Base-by-base conservation (phyloP, 2,888 invertebrate genomes). In the Drosophila subquinaria region DNA sequence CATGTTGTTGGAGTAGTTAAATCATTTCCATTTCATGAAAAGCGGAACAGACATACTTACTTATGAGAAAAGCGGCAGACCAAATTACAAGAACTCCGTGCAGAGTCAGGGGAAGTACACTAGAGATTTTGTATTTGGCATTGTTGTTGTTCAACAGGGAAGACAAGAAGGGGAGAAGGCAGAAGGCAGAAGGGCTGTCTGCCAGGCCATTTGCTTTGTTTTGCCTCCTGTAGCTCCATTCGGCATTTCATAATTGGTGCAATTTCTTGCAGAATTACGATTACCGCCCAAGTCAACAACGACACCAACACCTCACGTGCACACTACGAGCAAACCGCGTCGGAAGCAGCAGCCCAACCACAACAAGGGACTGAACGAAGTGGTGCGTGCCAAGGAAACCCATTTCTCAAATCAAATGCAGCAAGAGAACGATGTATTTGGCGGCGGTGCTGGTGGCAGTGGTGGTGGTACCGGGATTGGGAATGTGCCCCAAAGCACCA, bases 331-430 rank as follows among this genome's bases (percentile, higher is more conserved):
- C 55, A 93, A 92, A 76, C 84, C 92, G 52, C 92, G 90, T 61
- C 90, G 93, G 57, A 93, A 93, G 70, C 92, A 91, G 67, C 69
- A 65, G 57, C 72, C 59, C 65, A 59, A 59, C 69, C 86, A 90
- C 74, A 92, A 91, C 80, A 93, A 93, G 83, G 92, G 91, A 69
- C 86, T 92, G 72, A 93, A 93, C 84, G 93, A 93, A 90, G 92
- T 92, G 70, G 91, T 92, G 79, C 92, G 93, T 79, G 90, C 91
- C 69, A 93, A 93, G 82, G 92, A 92, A 82, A 90, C 89, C 68
- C 89, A 91, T 81, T 90, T 90, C 76, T 91, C 91, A 84, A 93
- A 91, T 91, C 92, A 91, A 87, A 91, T 92, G 83, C 89, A 92
- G 86, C 91, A 90, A 61, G 93, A 91, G 80, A 92, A 91, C 81